Evolutionary conservation across 2,113 vertebrate species (phyloP).

Genomic region (Megatriorchis doriae): DNA sequence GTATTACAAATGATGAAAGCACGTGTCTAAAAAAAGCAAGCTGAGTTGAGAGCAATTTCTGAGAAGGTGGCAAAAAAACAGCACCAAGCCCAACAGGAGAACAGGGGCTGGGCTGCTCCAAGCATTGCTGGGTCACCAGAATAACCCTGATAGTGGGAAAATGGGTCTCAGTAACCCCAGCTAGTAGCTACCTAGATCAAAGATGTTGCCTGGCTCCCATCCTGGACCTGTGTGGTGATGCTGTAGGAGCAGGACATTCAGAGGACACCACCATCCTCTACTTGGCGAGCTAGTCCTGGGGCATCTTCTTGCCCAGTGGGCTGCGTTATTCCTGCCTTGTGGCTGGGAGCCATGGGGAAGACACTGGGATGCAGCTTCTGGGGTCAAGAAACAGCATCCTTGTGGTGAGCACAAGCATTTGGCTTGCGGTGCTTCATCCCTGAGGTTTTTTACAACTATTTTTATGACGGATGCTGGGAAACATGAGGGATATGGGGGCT

Average conservation of each 20-base stretch:
- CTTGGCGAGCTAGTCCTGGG: not conserved
- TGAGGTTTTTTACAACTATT: not conserved
- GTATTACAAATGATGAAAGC: conserved; percentile 43
- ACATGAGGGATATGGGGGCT: not conserved
- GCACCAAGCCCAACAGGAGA: not conserved
- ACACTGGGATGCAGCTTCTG: not conserved
- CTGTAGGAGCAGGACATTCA: not conserved
- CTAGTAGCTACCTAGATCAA: too few relatives aligned
- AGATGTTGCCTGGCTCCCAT: not conserved
- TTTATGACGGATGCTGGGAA: not conserved
- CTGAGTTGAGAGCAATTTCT: not conserved
- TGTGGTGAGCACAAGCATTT: not conserved
- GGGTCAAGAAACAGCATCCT: not conserved
- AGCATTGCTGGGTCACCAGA: not conserved
- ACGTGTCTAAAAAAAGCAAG: not conserved
- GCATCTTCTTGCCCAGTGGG: not conserved
- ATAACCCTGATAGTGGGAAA: not conserved
- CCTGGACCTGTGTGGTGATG: not conserved
- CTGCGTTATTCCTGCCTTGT: fast-evolving
- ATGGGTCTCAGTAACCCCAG: not conserved
- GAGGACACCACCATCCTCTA: not conserved
- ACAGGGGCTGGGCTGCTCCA: not conserved
- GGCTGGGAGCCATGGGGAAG: not conserved
- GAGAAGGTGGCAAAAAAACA: not conserved
- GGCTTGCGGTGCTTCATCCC: not conserved